A percentile compares a stretch with the other conserved stretches of the same genome.
These are phyloP conservation scores for Stegastes partitus DNA, from an alignment of 2,113 vertebrate genomes.

Conservation along the genomic window DNA sequence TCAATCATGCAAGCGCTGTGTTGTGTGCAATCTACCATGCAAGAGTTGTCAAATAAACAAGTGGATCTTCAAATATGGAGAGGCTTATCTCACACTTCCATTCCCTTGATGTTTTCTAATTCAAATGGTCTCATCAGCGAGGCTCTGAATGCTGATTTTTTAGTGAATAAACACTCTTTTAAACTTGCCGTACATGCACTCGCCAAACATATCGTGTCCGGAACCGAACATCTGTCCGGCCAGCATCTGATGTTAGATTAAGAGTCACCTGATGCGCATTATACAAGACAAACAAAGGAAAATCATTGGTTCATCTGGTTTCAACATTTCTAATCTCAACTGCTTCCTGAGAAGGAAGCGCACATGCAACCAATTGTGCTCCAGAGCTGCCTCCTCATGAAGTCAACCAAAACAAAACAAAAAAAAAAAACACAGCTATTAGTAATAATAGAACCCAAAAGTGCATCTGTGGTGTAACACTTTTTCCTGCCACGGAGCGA, in stretches of 20 bases:
- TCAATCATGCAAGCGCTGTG: constrained; percentile 53
- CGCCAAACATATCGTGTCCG: constrained; percentile 23
- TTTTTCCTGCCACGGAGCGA: background rate
- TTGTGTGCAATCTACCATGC: constrained; percentile 55
- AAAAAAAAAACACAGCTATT: background rate
- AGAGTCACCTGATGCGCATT: constrained; percentile 44
- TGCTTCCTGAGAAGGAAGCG: background rate
- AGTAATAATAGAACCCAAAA: background rate
- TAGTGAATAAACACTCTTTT: constrained; percentile 45
- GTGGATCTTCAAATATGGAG: constrained; percentile 71
- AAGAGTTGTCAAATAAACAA: constrained; percentile 73
- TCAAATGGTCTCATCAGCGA: constrained; percentile 44
- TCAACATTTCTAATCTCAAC: background rate
- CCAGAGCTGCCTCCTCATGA: background rate
- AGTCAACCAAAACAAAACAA: background rate
- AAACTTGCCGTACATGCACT: constrained; percentile 29
- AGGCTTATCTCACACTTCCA: constrained; percentile 64
- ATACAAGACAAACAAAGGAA: constrained; percentile 33
- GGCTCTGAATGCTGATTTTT: constrained; percentile 62
- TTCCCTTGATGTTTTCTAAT: constrained; percentile 67
- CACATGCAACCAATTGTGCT: constrained; percentile 4
- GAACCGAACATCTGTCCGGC: constrained; percentile 46
- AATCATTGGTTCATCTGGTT: constrained; percentile 1
- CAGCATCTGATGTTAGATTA: constrained; percentile 57
- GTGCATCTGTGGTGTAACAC: background rate